Base-by-base conservation (phyloP, 2,113 vertebrate genomes). In the Scomber colias region DNA sequence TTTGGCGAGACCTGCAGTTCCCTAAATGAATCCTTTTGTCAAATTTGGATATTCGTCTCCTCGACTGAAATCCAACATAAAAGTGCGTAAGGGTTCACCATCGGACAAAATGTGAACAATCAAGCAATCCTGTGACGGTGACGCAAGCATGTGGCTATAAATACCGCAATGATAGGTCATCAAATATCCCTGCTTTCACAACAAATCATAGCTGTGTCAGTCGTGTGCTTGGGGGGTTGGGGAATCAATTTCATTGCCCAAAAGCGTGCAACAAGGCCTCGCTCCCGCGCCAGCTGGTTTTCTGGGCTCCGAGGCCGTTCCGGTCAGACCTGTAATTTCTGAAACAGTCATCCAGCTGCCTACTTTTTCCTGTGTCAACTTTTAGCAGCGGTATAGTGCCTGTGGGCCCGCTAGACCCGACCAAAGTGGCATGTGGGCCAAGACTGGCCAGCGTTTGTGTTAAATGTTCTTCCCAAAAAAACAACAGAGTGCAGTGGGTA, bases 301-400 rank as follows among this genome's bases (percentile, higher is more conserved):
- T 87, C 86, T 87, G 88, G 87, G 80, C 84, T 81, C 17, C 57
- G 82, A 75, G 85, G 84, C 85, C 21, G 75, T 15, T 87, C 81
- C 55, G 90, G 87, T 89, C 89, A 90, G 90, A 92, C 93, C 91
- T 94, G 92, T 94, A 94, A 94, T 94, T 94, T 94, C 78, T 90
- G 82, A 83, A 89, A 71, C 91, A 86, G 75, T 79, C 82, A 81
- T 86, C 82, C 90, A 89, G 89, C 91, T 93, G 90, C 93, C 92
- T 89, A 91, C 92, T 92, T 89, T 85, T 92, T 93, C 93, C 92
- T 93, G 92, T 94, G 91, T 92, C 92, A 84, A 94, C 93, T 94
- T 93, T 93, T 94, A 94, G 93, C 90, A 91, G 92, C 59, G 92
- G 88, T 53, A 88, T 66, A 77, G 86, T 60, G 87, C 75, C 82